Evolutionary conservation across 1,140 invertebrate species (phyloP), one percentile per base, ranked within the genome.

Genomic region (Daktulosphaira vitifoliae): DNA sequence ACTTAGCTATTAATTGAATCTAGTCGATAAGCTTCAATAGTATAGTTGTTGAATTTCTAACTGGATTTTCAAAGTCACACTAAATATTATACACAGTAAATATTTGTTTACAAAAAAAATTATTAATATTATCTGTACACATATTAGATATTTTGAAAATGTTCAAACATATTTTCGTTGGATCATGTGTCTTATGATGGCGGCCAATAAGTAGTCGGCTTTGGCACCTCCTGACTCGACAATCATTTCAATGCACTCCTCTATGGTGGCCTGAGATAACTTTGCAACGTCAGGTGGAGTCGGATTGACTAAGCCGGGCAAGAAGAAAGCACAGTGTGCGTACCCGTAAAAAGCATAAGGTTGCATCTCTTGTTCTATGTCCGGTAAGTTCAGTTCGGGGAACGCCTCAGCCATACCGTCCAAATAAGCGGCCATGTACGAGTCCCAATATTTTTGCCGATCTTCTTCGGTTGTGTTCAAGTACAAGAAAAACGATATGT

Each of bases 401-500:
- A 69, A 38, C 11, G 15, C 38, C 7, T 44, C 26, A 9, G 33
- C 38, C 2, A 74, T 44, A 1, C 68, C 50, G 2, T 71, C 65
- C 33, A 74, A 69, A 42, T 80, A 79, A 0, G 50, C 65, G 18
- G 65, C 33, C 2, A 78, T 67, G 0, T 78, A 65, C 0, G 71
- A 54, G 7, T 70, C 65, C 25, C 75, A 73, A 38, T 71, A 65
- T 0, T 66, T 44, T 49, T 20, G 50, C 67, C 68, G 70, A 18
- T 70, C 6, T 0, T 70, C 62, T 0, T 42, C 66, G 3, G 71
- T 67, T 2, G 72, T 73, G 51, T 71, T 73, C 8, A 78, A 54
- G 65, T 72, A 77, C 1, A 79, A 23, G 23, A 75, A 76, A n/a
- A 75, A 74, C 0, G 74, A 72, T 2, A 79, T 37, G 37, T 80